Evolutionary conservation across 2,888 invertebrate genomes (phyloP).

Genomic region (Slavum lentiscoides): DNA sequence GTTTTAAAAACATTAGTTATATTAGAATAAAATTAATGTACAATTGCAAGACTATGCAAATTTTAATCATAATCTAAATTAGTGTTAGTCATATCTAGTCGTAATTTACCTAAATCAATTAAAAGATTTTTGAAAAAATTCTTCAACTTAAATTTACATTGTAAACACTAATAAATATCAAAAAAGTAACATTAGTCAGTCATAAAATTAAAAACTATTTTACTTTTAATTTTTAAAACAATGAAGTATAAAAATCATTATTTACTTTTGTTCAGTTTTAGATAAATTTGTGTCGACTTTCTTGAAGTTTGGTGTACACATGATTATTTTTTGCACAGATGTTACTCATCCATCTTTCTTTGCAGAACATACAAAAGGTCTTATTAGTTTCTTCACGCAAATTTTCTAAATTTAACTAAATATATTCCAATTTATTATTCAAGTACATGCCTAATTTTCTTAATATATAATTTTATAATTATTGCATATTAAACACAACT

Average conservation of each 20-base stretch:
- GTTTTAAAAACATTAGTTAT: not conserved
- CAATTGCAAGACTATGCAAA: not conserved
- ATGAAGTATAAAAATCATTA: slow-evolving; percentile 4
- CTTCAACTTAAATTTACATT: slow-evolving; percentile 9
- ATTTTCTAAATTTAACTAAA: slow-evolving; percentile 26
- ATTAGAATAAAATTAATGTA: not conserved
- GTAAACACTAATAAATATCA: slow-evolving; percentile 6
- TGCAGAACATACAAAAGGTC: slow-evolving; percentile 11
- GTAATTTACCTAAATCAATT: slow-evolving; percentile 22
- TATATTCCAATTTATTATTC: slow-evolving; percentile 11
- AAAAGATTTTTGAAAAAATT: slow-evolving; percentile 4
- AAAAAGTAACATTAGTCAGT: not conserved
- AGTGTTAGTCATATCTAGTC: slow-evolving; percentile 5
- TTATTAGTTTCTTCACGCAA: slow-evolving; percentile 29
- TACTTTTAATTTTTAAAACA: not conserved
- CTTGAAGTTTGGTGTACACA: not conserved
- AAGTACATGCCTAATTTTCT: not conserved
- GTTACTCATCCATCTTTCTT: slow-evolving; percentile 22
- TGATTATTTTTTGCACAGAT: slow-evolving; percentile 40
- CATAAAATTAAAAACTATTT: not conserved
- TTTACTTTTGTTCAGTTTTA: slow-evolving; percentile 24
- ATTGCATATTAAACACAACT: not conserved
- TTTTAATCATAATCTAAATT: not conserved
- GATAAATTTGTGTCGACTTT: not conserved
- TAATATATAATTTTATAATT: slow-evolving; percentile 17